phyloP scores from a whole-genome alignment of 2,888 invertebrate species.

The Drosophila anomalata region DNA sequence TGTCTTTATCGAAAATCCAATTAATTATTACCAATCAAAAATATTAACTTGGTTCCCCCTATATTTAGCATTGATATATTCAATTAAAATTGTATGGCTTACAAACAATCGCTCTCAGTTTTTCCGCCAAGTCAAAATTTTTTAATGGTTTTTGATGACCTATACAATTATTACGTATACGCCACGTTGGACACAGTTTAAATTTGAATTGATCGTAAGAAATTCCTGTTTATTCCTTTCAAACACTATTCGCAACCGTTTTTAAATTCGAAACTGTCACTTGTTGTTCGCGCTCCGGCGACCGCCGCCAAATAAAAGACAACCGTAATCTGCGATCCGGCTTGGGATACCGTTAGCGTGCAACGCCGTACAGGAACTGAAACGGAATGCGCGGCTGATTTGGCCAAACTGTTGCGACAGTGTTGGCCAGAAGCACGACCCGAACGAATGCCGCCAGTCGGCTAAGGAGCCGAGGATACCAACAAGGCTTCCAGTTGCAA shows the following conservation, averaged over 20 bases:
- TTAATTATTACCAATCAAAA: not conserved
- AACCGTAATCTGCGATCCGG: conserved; percentile 16
- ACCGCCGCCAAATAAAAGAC: conserved; percentile 7
- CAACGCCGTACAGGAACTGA: conserved; percentile 77
- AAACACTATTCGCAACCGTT: conserved; percentile 7
- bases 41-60: not conserved
- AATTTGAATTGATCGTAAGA: not conserved
- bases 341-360: conserved; percentile 59
- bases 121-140: not conserved
- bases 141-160: not conserved
- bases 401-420: conserved; percentile 69
- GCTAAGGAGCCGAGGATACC: conserved; percentile 16
- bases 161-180: conserved; percentile 15
- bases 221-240: not conserved
- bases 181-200: conserved; percentile 12
- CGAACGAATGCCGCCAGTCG: conserved; percentile 25
- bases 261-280: conserved; percentile 47
- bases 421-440: conserved; percentile 39
- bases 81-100: conserved; percentile 23
- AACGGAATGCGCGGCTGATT: conserved; percentile 40
- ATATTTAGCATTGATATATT: conserved; percentile 1
- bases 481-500: conserved; percentile 67
- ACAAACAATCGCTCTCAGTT: conserved; percentile 21
- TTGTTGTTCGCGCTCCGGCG: conserved; percentile 56
- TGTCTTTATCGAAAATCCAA: not conserved